Evolutionary conservation across 2,888 invertebrate genomes (phyloP).

Genomic region (Eupithecia exiguata): DNA sequence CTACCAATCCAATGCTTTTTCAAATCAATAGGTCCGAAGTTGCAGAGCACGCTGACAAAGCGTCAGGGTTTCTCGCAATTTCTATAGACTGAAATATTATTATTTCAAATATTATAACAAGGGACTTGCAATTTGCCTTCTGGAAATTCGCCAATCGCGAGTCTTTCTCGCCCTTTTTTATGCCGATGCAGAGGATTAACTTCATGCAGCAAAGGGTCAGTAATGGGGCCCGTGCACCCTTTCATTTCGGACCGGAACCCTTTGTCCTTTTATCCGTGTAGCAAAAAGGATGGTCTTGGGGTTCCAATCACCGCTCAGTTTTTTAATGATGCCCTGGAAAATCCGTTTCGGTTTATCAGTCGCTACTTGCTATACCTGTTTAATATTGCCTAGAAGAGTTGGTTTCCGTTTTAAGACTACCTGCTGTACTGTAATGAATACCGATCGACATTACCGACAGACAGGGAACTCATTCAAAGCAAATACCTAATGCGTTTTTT

Average conservation of each 20-base stretch:
- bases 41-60: too few species aligned
- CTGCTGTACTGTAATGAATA: neutral
- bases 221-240: slow-evolving; percentile 19
- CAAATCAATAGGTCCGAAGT: too few species aligned
- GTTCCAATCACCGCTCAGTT: neutral
- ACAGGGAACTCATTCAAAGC: neutral
- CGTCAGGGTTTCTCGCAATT: too few species aligned
- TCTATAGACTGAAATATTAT: too few species aligned
- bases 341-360: neutral
- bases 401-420: neutral
- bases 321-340: neutral
- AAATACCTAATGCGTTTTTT: neutral
- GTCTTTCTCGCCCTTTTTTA: neutral
- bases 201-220: slow-evolving; percentile 11
- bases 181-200: neutral
- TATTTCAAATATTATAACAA: neutral
- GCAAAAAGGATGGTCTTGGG: neutral
- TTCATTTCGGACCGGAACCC: slow-evolving; percentile 7
- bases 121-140: neutral
- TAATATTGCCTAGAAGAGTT: neutral
- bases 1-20: too few species aligned
- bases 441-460: neutral
- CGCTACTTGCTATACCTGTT: neutral
- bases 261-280: neutral
- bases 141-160: neutral